A percentile compares a stretch with the other conserved stretches of the same genome.
These are phyloP conservation scores for Anoplophora glabripennis DNA, from an alignment of 1,140 invertebrate species.

Conservation along the genomic window DNA sequence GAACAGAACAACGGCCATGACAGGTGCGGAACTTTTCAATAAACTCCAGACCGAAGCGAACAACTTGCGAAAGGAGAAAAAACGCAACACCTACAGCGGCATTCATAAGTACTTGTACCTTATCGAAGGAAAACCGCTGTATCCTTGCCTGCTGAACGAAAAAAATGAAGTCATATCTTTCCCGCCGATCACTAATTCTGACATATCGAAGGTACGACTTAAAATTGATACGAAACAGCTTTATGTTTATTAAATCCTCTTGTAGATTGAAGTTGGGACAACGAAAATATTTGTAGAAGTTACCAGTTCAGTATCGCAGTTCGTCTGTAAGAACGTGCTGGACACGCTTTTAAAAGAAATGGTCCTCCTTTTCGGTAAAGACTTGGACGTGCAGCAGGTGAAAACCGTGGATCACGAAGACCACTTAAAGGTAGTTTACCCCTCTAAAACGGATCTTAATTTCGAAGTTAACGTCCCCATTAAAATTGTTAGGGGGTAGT, in stretches of 20 bases:
- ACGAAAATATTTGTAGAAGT: conserved; percentile 74
- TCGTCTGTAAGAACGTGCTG: conserved; percentile 67
- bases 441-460: conserved; percentile 69
- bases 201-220: conserved; percentile 65
- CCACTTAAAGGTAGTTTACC: conserved; percentile 70
- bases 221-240: neutral
- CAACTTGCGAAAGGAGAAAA: conserved; percentile 71
- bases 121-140: conserved; percentile 69
- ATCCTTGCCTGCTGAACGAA: conserved; percentile 67
- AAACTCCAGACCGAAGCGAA: conserved; percentile 73
- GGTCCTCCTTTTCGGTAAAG: conserved; percentile 54
- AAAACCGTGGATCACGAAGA: conserved; percentile 68
- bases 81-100: conserved; percentile 74
- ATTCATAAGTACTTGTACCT: conserved; percentile 80
- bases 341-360: conserved; percentile 65
- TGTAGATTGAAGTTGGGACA: conserved; percentile 60
- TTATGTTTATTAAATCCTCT: conserved; percentile 8
- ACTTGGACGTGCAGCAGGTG: conserved; percentile 63
- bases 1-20: conserved; percentile 57
- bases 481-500: conserved; percentile 33
- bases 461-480: conserved; percentile 49
- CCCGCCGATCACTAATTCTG: conserved; percentile 80
- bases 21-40: conserved; percentile 64
- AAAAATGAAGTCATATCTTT: conserved; percentile 70
- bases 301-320: conserved; percentile 65